A percentile compares a stretch with the other conserved stretches of the same genome.
phyloP scores from a whole-genome alignment of 2,888 invertebrate genomes.

The Pterostichus niger region DNA sequence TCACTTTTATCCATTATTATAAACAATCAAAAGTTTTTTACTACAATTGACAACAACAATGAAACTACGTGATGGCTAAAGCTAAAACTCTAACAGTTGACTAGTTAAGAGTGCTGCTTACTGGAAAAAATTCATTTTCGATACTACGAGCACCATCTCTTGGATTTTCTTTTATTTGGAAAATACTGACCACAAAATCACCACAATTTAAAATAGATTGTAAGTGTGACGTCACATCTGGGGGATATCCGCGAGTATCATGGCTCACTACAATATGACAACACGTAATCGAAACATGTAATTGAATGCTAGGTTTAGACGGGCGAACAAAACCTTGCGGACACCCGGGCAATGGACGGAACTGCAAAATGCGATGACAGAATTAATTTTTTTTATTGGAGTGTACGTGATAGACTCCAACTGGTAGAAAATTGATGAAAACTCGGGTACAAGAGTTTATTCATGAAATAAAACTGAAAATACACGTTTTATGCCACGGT shows the following conservation, averaged over 20 bases:
- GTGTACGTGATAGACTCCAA: constrained; percentile 8
- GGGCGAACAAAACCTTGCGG: not conserved
- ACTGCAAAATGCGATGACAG: not conserved
- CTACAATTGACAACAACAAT: too few species aligned
- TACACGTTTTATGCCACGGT: constrained; percentile 4
- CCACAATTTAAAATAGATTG: too few species aligned
- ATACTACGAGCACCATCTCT: too few species aligned
- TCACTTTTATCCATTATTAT: too few species aligned
- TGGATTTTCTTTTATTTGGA: too few species aligned
- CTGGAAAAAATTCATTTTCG: too few species aligned
- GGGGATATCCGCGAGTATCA: constrained; percentile 6
- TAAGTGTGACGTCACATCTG: constrained; percentile 13
- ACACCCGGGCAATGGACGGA: not conserved
- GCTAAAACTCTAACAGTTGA: too few species aligned
- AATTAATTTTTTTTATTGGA: constrained; percentile 14
- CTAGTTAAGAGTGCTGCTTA: too few species aligned
- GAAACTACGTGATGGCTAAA: too few species aligned
- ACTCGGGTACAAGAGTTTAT: constrained; percentile 8
- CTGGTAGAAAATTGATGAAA: constrained; percentile 15
- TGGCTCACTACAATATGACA: not conserved
- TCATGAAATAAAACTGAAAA: constrained; percentile 29
- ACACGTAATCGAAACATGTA: constrained; percentile 32
- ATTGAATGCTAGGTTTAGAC: constrained; percentile 20
- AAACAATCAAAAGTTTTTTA: too few species aligned
- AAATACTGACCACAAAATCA: too few species aligned